phyloP scores from a whole-genome alignment of 1,140 invertebrate species.

The Babylonia areolata region DNA sequence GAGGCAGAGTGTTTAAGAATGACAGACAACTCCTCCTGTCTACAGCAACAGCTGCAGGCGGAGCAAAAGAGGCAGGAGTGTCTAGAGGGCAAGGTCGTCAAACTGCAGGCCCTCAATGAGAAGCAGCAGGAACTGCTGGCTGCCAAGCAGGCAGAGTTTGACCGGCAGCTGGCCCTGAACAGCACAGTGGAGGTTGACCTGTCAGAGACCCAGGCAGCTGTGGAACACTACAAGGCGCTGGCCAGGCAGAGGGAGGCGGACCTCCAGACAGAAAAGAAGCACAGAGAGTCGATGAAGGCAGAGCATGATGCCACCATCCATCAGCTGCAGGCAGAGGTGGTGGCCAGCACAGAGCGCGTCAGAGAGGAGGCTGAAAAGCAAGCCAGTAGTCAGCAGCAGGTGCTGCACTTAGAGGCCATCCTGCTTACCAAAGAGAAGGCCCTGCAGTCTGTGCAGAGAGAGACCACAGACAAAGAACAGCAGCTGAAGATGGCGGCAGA shows the following conservation, averaged over 20 bases:
- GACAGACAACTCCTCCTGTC: background rate
- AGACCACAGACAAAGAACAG: constrained; percentile 14
- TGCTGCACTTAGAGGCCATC: constrained; percentile 5
- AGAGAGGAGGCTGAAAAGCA: background rate
- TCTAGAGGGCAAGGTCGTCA: constrained; percentile 40
- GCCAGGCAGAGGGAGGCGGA: background rate
- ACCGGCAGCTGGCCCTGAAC: constrained; percentile 35
- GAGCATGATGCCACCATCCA: constrained; percentile 31
- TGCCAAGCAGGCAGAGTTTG: constrained; percentile 17
- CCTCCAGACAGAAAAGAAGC: background rate
- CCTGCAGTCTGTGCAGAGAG: constrained; percentile 23
- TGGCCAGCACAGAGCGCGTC: background rate
- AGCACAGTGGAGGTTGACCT: background rate
- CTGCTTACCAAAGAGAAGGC: constrained; percentile 5
- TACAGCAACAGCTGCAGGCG: background rate
- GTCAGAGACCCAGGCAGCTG: background rate
- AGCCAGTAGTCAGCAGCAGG: too few species aligned
- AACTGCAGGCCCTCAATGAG: constrained; percentile 31
- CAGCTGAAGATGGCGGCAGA: background rate
- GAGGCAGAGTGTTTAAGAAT: background rate
- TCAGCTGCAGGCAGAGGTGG: background rate
- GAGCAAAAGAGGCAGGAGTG: constrained; percentile 15
- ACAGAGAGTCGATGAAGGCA: background rate
- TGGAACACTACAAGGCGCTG: background rate
- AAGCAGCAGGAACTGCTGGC: constrained; percentile 25